Evolutionary conservation across 2,888 invertebrate genomes (phyloP).

Genomic region (Holacanthella duospinosa): DNA sequence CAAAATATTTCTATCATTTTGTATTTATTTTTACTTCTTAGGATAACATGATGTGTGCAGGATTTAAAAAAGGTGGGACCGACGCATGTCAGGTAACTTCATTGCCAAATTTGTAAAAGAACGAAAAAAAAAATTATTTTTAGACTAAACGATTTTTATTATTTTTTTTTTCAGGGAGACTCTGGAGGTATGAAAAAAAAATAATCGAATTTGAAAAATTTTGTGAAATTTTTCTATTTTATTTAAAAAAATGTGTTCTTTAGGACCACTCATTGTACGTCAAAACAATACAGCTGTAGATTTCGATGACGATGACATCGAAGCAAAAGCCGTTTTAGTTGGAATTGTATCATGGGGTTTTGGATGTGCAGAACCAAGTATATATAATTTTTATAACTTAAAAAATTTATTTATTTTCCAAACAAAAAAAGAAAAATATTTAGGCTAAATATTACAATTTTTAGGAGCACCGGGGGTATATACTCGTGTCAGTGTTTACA

Average conservation of each 20-base stretch:
- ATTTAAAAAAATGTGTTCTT: neutral
- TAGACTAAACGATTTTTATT: neutral
- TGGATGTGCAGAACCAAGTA: neutral
- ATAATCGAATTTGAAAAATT: neutral
- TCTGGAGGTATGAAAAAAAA: neutral
- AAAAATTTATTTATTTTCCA: neutral
- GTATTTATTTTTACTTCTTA: neutral
- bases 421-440: neutral
- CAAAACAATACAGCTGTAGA: neutral
- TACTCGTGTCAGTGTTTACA: neutral
- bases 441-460: neutral
- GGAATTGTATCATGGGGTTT: neutral
- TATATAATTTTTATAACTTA: neutral
- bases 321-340: neutral
- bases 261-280: neutral
- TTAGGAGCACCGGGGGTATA: neutral
- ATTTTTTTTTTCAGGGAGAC: constrained; percentile 1
- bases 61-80: neutral
- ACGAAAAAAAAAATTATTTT: too few species aligned
- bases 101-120: too few species aligned
- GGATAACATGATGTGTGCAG: neutral
- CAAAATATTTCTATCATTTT: neutral
- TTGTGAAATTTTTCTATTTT: neutral
- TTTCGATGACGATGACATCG: neutral
- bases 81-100: neutral